These are phyloP conservation scores for Pseudochirops cupreus DNA, from an alignment of 2,797 vertebrate genomes.

Conservation along the genomic window DNA sequence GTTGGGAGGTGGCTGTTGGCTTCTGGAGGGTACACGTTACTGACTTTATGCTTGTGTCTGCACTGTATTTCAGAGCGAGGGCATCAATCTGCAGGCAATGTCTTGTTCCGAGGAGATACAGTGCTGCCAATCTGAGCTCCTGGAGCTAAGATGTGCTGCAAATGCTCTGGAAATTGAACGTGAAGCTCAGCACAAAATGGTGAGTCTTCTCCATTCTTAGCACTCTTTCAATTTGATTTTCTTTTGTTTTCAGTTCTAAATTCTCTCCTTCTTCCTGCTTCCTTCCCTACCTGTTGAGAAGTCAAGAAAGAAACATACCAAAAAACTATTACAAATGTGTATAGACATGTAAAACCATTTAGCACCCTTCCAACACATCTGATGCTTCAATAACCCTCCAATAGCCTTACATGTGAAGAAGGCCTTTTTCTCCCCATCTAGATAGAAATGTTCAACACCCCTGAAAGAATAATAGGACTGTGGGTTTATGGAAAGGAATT, in stretches of 20 bases:
- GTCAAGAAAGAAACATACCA: not conserved
- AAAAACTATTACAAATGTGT: not conserved
- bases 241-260: not conserved
- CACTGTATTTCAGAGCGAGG: conserved; percentile 39
- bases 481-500: not conserved
- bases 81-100: conserved; percentile 60
- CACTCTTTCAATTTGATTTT: not conserved
- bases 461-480: not conserved
- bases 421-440: not conserved
- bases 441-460: not conserved
- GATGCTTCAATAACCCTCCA: not conserved
- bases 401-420: not conserved
- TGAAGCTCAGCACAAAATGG: conserved; percentile 70
- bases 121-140: conserved; percentile 64
- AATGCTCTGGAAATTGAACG: conserved; percentile 71
- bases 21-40: not conserved
- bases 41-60: fast-evolving
- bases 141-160: conserved; percentile 41
- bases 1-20: fast-evolving
- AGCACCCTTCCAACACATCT: not conserved
- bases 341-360: not conserved
- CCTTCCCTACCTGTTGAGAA: not conserved
- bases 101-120: conserved; percentile 74
- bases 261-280: not conserved
- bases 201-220: not conserved